Conservation (phyloP, 2,113 vertebrate species). For the Tychaedon coryphoeus region DNA sequence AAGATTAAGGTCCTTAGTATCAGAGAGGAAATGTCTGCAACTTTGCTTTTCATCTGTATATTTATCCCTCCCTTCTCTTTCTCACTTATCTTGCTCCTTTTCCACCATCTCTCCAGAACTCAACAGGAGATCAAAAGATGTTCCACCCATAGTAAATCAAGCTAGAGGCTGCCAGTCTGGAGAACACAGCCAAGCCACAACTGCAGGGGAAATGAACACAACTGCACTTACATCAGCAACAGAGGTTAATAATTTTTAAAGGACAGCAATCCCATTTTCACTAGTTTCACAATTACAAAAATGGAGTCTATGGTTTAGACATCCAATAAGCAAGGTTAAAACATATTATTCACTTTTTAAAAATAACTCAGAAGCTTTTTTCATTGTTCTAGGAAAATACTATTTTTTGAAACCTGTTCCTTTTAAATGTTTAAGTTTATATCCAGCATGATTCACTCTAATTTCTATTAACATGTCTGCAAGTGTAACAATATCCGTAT, state of each 20-base stretch:
- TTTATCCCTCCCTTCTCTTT: slow-evolving; percentile 45
- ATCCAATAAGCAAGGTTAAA: neutral
- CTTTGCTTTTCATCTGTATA: slow-evolving; percentile 33
- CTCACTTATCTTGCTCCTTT: slow-evolving; percentile 31
- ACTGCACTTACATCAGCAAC: neutral
- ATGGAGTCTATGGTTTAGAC: neutral
- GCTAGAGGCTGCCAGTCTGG: slow-evolving; percentile 19
- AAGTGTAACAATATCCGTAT: slow-evolving; percentile 16
- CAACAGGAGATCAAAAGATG: slow-evolving; percentile 62
- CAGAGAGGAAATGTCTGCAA: neutral
- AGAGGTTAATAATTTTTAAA: neutral
- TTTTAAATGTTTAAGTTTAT: neutral
- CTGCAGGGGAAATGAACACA: neutral
- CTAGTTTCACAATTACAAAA: neutral
- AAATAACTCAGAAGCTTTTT: neutral
- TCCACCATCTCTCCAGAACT: slow-evolving; percentile 58
- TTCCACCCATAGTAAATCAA: slow-evolving; percentile 48
- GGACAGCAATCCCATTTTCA: neutral
- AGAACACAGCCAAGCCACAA: neutral
- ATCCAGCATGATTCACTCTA: neutral
- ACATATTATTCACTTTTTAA: neutral
- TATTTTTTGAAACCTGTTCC: neutral
- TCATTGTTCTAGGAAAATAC: neutral
- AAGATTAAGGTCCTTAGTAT: neutral
- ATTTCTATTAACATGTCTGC: slow-evolving; percentile 18